Evolutionary conservation across 2,888 invertebrate species (phyloP).

Genomic region (Cepaea hortensis): DNA sequence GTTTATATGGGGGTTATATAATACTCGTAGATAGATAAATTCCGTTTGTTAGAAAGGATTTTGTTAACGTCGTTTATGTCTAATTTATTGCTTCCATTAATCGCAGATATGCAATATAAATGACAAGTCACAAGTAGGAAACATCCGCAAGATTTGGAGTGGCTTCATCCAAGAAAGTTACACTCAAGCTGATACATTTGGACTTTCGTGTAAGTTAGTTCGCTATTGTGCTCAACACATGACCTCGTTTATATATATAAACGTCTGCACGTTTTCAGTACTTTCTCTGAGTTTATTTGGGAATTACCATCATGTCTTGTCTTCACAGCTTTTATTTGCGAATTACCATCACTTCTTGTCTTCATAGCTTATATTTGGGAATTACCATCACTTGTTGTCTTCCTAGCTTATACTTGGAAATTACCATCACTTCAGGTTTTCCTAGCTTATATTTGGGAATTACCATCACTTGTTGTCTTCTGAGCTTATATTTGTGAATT

Average conservation of each 20-base stretch:
- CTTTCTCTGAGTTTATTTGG: not conserved
- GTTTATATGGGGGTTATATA: too few relatives aligned
- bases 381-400: not conserved
- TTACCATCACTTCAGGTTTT: not conserved
- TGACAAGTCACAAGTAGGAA: slow-evolving; percentile 57
- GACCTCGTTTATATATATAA: not conserved
- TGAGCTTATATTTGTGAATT: not conserved
- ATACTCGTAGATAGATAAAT: too few relatives aligned
- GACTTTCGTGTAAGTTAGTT: slow-evolving; percentile 43
- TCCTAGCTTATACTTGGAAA: not conserved
- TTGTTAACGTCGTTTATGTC: too few relatives aligned
- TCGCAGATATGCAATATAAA: slow-evolving; percentile 2
- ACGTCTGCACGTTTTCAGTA: not conserved
- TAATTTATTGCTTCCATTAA: too few relatives aligned
- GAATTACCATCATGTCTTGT: not conserved
- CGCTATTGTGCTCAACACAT: not conserved
- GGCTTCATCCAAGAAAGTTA: slow-evolving; percentile 65
- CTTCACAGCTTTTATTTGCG: not conserved
- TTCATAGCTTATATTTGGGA: not conserved
- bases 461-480: not conserved
- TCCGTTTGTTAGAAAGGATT: too few relatives aligned
- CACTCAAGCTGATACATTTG: slow-evolving; percentile 70
- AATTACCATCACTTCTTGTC: not conserved
- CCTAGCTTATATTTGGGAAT: not conserved
- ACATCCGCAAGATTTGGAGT: slow-evolving; percentile 70